Evolutionary conservation across 2,797 vertebrate genomes (phyloP), one percentile per base, ranked within the genome.

Genomic region (Psittacula echo): DNA sequence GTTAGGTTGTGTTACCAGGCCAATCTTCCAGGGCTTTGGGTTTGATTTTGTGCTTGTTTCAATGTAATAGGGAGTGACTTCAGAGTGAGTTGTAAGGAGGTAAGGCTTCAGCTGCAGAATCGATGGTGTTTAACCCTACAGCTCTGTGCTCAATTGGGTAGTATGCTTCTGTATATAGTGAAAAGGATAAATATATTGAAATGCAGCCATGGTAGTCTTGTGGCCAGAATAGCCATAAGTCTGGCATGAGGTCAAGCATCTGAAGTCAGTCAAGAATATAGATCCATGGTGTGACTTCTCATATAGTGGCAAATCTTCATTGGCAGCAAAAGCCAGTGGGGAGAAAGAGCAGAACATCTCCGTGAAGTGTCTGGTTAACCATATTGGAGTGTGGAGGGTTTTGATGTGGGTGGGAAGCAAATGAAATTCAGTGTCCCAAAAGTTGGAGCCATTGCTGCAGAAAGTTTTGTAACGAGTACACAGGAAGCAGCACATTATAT

Each of bases 391-490:
- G 17, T 24, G 44, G 1, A 54, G 32, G 30, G 9, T 34, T 77
- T 89, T 45, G 50, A 56, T 82, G 56, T 92, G 61, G 50, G 79
- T 91, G 73, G 66, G 67, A 87, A 88, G 58, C 66, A 91, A 85
- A 65, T 23, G 37, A 67, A 90, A 77, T 30, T 56, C 61, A 64
- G n/a, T 81, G 62, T 27, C 67, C 58, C 26, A 32, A 68, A 95
- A 93, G 72, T 42, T 94, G 86, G 79, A 95, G 81, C 42, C 47
- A 17, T 41, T 79, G 54, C 94, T 91, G 90, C 56, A 73, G 87
- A 72, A 93, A 90, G 88, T 88, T 96, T 94, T 66, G 56, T 95
- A 95, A 85, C 81, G 82, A 93, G 89, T 68, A 65, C 67, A 7
- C 87, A 71, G 85, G 81, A 87, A 45, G 80, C 82, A 70, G 51